Evolutionary conservation across 2,797 vertebrate genomes (phyloP).

Genomic region (Muscicapa striata): DNA sequence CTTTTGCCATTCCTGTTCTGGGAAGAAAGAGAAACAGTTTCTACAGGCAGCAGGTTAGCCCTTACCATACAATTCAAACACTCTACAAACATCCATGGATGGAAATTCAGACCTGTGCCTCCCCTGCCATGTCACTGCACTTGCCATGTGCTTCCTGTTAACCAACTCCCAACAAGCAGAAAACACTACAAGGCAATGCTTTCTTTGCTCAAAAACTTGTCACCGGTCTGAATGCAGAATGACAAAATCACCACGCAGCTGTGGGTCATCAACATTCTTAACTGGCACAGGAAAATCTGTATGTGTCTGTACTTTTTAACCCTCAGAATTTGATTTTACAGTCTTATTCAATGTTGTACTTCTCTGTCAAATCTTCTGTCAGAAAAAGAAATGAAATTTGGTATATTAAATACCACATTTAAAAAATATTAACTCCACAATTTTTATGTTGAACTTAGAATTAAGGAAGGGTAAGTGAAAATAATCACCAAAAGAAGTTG

Average conservation of each 20-base stretch:
- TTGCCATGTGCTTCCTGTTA: not conserved
- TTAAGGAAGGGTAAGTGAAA: not conserved
- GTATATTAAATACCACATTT: not conserved
- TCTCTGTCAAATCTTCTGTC: not conserved
- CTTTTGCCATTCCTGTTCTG: not conserved
- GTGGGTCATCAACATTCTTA: not conserved
- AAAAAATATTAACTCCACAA: not conserved
- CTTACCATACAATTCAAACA: rapidly evolving
- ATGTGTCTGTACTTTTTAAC: not conserved
- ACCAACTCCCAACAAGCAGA: not conserved
- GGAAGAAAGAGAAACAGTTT: not conserved
- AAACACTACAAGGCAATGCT: not conserved
- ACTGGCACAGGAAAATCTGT: not conserved
- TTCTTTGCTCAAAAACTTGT: not conserved
- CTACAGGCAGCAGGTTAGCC: not conserved
- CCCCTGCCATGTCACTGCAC: not conserved
- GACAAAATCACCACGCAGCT: not conserved
- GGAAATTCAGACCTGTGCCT: not conserved
- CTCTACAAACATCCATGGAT: rapidly evolving
- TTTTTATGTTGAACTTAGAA: not conserved
- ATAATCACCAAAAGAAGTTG: not conserved
- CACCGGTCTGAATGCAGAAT: not conserved
- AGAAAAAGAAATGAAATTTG: not conserved
- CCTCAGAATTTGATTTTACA: not conserved
- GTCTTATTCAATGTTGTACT: not conserved